phyloP scores from a whole-genome alignment of 2,797 vertebrate genomes.

The Danio jaintianensis region DNA sequence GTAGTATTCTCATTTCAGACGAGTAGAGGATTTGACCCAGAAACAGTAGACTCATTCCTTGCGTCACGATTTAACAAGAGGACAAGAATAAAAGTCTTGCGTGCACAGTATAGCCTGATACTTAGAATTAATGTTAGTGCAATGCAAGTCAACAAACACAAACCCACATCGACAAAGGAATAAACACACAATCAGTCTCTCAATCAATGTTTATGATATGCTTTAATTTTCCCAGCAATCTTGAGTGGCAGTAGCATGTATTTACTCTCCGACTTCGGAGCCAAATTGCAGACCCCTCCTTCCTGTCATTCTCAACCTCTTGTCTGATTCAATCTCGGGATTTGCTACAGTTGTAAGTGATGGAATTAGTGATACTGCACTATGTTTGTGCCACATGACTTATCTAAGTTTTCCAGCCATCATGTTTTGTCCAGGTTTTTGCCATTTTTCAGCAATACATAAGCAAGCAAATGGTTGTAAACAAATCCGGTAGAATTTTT shows the following conservation, averaged over 20 bases:
- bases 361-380: not conserved
- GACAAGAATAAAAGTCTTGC: not conserved
- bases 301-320: conserved; percentile 18
- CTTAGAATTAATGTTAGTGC: not conserved
- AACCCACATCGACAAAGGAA: conserved; percentile 28
- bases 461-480: not conserved
- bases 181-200: conserved; percentile 15
- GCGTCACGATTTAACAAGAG: no score
- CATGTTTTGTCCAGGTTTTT: not conserved
- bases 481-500: not conserved
- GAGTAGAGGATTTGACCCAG: no score
- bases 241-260: conserved; percentile 76
- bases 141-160: conserved; percentile 28
- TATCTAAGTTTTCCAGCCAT: conserved; percentile 12
- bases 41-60: no score
- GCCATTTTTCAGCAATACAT: conserved; percentile 4
- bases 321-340: not conserved
- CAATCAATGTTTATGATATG: conserved; percentile 60
- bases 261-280: conserved; percentile 69
- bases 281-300: not conserved
- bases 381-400: not conserved
- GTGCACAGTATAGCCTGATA: not conserved
- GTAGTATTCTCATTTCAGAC: no score
- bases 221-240: conserved; percentile 78
- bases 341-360: not conserved